Evolutionary conservation across 64 coral and sea anemone genomes (phyloP).

Genomic region (Pocillopora verrucosa): DNA sequence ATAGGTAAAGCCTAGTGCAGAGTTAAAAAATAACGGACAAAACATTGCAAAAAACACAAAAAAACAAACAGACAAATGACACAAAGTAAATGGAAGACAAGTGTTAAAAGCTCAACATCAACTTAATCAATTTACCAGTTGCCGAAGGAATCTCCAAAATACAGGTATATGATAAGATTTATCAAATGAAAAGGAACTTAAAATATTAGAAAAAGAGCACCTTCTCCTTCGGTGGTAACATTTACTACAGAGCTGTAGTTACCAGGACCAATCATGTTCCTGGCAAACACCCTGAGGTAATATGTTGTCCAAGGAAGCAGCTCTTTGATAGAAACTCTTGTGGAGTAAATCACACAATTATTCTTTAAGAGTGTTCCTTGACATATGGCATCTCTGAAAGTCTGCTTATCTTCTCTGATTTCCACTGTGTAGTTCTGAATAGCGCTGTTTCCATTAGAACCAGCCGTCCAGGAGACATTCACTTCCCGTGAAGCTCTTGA

Average conservation of each 20-base stretch:
- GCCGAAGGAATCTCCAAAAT: too few relatives aligned
- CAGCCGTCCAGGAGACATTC: constrained; percentile 5
- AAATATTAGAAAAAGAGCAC: neutral
- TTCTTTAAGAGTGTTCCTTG: neutral
- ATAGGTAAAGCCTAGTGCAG: too few relatives aligned
- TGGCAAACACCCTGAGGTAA: constrained; percentile 18
- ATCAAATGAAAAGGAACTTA: too few relatives aligned
- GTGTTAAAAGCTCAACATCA: too few relatives aligned
- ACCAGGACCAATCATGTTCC: neutral
- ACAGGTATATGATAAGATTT: too few relatives aligned
- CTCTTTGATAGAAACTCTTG: neutral
- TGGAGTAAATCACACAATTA: neutral
- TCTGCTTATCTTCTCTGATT: neutral
- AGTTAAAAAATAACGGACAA: too few relatives aligned
- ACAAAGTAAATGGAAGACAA: too few relatives aligned
- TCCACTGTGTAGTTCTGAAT: neutral
- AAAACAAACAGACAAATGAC: too few relatives aligned
- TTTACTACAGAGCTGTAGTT: neutral
- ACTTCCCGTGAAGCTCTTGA: neutral
- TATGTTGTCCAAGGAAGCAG: constrained; percentile 11
- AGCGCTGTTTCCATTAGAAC: constrained; percentile 24
- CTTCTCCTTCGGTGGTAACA: constrained; percentile 14
- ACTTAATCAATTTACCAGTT: too few relatives aligned
- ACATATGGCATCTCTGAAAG: neutral
- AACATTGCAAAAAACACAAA: too few relatives aligned